phyloP scores from a whole-genome alignment of 2,888 invertebrate genomes.

The Torymus auratus region DNA sequence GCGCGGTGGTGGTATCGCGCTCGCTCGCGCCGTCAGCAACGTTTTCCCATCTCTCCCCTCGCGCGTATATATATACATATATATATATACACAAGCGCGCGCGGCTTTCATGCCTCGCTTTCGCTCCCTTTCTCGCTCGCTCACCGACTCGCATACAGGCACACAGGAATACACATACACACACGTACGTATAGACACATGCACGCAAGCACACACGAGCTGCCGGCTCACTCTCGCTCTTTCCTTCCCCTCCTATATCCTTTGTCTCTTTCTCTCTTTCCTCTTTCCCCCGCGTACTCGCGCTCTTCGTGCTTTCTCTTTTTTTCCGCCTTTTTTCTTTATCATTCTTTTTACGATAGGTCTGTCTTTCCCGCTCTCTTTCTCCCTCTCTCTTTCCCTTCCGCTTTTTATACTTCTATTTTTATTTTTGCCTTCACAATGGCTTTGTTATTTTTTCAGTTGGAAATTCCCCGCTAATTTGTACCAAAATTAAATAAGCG shows the following conservation, averaged over 20 bases:
- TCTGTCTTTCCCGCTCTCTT: constrained; percentile 4
- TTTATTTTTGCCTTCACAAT: constrained; percentile 9
- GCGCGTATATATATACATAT: too few relatives aligned
- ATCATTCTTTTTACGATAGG: constrained; percentile 4
- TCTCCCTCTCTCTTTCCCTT: constrained; percentile 27
- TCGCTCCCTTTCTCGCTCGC: constrained; percentile 26
- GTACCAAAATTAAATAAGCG: constrained; percentile 10
- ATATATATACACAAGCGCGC: constrained; percentile 35
- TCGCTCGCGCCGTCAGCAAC: constrained; percentile 66
- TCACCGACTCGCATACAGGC: too few relatives aligned
- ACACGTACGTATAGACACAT: too few relatives aligned
- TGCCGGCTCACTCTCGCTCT: constrained; percentile 58
- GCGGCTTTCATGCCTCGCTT: constrained; percentile 59
- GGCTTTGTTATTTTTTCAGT: constrained; percentile 38
- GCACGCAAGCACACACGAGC: constrained; percentile 29
- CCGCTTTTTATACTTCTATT: constrained; percentile 41
- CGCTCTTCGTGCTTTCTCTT: background rate
- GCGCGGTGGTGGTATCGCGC: constrained; percentile 67
- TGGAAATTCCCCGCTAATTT: background rate
- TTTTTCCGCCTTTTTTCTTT: constrained; percentile 40
- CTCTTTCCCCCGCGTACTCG: constrained; percentile 37
- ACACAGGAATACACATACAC: too few relatives aligned
- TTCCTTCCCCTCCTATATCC: constrained; percentile 56
- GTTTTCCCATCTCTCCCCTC: constrained; percentile 65
- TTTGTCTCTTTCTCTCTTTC: constrained; percentile 55